A percentile compares a stretch with the other conserved stretches of the same genome.
Evolutionary conservation across 2,113 vertebrate species (phyloP).

Genomic region (Prochilodus magdalenae): DNA sequence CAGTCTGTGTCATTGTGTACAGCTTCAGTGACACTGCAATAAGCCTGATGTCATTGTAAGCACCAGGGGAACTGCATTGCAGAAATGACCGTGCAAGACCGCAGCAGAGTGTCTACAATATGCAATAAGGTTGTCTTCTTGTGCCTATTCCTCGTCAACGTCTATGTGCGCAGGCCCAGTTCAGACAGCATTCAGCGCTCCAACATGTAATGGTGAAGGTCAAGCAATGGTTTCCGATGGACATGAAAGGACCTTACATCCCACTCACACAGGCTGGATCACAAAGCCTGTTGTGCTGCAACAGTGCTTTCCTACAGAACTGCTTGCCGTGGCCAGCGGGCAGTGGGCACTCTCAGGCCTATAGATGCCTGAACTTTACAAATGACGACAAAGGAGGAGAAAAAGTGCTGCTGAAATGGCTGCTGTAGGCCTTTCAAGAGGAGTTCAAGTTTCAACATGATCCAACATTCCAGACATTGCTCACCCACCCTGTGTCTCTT

Average conservation of each 20-base stretch:
- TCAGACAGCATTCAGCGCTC: too few relatives aligned
- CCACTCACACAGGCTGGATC: slow-evolving; percentile 23
- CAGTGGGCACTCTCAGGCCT: slow-evolving; percentile 61
- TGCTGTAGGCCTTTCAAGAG: slow-evolving; percentile 65
- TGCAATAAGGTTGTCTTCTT: too few relatives aligned
- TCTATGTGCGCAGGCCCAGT: background rate
- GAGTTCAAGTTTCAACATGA: slow-evolving; percentile 78
- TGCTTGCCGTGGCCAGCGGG: slow-evolving; percentile 48
- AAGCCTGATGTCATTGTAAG: too few relatives aligned
- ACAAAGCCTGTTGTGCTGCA: slow-evolving; percentile 27
- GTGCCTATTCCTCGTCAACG: too few relatives aligned
- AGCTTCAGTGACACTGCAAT: too few relatives aligned
- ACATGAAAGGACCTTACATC: slow-evolving; percentile 1
- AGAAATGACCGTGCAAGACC: too few relatives aligned
- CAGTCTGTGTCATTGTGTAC: too few relatives aligned
- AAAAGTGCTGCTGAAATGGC: slow-evolving; percentile 45
- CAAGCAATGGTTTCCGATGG: background rate
- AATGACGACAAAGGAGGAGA: slow-evolving; percentile 59
- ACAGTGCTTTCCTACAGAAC: slow-evolving; percentile 26
- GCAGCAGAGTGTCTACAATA: too few relatives aligned
- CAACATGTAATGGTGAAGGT: background rate
- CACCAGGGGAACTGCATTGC: too few relatives aligned
- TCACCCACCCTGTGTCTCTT: slow-evolving; percentile 66
- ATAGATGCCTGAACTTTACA: slow-evolving; percentile 64
- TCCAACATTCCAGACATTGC: slow-evolving; percentile 77